Conservation (phyloP, 2,797 vertebrate species). For the Enteromius paludinosus region DNA sequence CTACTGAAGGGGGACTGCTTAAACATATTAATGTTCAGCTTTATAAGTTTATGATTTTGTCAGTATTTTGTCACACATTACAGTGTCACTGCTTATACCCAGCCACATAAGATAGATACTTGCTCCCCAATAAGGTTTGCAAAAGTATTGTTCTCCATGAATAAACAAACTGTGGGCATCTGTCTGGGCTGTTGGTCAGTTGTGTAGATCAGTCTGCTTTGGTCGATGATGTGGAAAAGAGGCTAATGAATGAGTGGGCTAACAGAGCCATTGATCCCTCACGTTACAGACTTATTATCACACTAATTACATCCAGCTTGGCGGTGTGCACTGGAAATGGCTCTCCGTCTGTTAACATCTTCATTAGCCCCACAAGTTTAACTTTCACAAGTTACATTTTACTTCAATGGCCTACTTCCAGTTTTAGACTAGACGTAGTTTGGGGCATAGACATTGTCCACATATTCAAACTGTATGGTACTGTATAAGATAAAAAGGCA, state of each 20-base stretch:
- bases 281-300: slow-evolving; percentile 33
- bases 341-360: slow-evolving; percentile 36
- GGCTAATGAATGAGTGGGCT: slow-evolving; percentile 30
- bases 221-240: slow-evolving; percentile 36
- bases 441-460: neutral
- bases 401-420: neutral
- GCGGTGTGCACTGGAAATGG: slow-evolving; percentile 23
- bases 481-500: neutral
- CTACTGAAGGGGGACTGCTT: neutral
- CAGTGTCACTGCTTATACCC: neutral
- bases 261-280: slow-evolving; percentile 38
- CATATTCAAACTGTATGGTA: neutral
- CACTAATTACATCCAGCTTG: slow-evolving; percentile 51
- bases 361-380: slow-evolving; percentile 13
- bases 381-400: slow-evolving; percentile 19
- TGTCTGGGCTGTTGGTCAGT: slow-evolving; percentile 30
- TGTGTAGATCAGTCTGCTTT: slow-evolving; percentile 11
- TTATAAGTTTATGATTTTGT: neutral
- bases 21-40: too few relatives aligned
- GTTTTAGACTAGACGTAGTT: neutral
- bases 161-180: neutral
- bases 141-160: neutral
- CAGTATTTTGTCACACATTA: neutral
- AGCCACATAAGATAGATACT: neutral
- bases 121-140: neutral